Base-by-base conservation (phyloP, 2,113 vertebrate genomes). In the Rhombomys opimus region DNA sequence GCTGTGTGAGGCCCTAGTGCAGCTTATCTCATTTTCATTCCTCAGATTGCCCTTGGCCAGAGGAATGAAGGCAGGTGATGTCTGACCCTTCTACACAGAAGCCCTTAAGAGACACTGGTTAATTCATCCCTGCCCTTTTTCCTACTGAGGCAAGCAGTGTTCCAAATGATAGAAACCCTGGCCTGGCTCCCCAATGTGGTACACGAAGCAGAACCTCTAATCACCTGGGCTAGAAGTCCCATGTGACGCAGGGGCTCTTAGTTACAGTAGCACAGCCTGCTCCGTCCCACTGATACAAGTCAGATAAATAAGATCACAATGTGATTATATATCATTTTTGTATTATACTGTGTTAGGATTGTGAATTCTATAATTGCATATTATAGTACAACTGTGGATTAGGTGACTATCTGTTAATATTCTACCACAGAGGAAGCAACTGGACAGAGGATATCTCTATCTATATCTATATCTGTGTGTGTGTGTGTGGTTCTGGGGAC, bases 81-180 rank as follows among this genome's bases (percentile, higher is more conserved):
- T 27, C 12, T 23, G 65, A 38, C n/a, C 20, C 35, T 38, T 50
- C 41, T 9, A 4, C 0, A 1, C 50, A 30, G 63, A 89, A 38
- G 14, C 27, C 22, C n/a, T 77, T 41, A 73, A 59, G 22, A 75
- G 52, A 54, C 17, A 7, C 25, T 5, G 41, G 63, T 18, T 7
- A n/a, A 61, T 25, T 5, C 25, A 61, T n/a, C 9, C 32, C 5
- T 14, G 38, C 46, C 59, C 46, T 50, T 22, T 65, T 68, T 41
- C 10, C 23, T 73, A 20, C 14, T 17, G 46, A 13, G 23, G 38
- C 70, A 41, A 4, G 22, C 63, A 11, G 61, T 18, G 2, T 15
- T 41, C 41, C 35, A 0, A 15, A 7, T 25, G 15, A 18, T 1
- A 0, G 57, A 17, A 32, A 35, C 70, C 22, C 59, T 10, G 0